These are phyloP conservation scores for Tenrec ecaudatus DNA, from an alignment of 2,113 vertebrate species.

Conservation along the genomic window DNA sequence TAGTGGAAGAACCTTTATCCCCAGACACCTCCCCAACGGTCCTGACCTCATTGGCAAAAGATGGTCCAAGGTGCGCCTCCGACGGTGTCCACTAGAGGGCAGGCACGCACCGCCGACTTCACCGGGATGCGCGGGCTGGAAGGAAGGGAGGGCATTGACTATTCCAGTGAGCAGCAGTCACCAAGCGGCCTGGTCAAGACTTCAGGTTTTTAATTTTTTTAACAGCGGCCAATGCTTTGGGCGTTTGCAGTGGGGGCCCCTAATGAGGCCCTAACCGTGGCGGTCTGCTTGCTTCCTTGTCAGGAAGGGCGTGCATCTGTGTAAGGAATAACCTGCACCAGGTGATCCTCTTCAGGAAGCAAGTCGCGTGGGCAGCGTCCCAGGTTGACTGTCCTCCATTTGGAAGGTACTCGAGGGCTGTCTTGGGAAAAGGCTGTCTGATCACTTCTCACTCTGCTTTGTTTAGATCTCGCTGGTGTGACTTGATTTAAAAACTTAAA, in stretches of 20 bases:
- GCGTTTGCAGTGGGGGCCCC: conserved; percentile 10
- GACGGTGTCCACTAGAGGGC: conserved; percentile 82
- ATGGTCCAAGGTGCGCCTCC: fast-evolving
- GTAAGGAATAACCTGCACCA: too few relatives aligned
- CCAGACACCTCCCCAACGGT: not conserved
- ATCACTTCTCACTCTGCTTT: conserved; percentile 18
- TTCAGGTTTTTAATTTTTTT: conserved; percentile 39
- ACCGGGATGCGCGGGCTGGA: not conserved
- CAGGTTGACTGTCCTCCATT: not conserved
- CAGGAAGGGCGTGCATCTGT: too few relatives aligned
- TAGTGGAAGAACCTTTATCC: not conserved
- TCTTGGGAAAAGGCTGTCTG: not conserved
- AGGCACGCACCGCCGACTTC: conserved; percentile 65
- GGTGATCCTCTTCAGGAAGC: too few relatives aligned
- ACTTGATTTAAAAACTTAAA: not conserved
- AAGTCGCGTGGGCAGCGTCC: not conserved
- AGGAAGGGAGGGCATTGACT: conserved; percentile 49
- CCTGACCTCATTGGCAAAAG: not conserved
- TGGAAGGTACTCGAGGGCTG: not conserved
- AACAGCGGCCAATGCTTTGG: not conserved
- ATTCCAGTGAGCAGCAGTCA: not conserved
- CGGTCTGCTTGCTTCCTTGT: too few relatives aligned
- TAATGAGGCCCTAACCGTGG: too few relatives aligned
- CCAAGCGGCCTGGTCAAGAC: not conserved
- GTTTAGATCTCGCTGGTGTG: conserved; percentile 34